Base-by-base conservation (phyloP, 2,888 invertebrate species). In the Rhogogaster chlorosoma region DNA sequence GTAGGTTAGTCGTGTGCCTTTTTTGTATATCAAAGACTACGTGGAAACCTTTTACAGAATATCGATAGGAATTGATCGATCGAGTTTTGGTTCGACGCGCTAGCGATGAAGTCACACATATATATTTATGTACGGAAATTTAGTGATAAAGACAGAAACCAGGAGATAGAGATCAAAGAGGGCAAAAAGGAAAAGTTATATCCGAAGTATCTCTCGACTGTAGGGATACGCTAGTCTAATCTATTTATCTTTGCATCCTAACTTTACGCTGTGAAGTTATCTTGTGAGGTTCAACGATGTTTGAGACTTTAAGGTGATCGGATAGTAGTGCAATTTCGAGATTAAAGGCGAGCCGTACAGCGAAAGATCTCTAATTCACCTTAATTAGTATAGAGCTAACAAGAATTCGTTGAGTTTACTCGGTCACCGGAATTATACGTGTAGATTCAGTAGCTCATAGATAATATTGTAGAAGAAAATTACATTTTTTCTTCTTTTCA, bases 201-300 rank as follows among this genome's bases (percentile, higher is more conserved):
- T 18, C 53, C 32, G 61, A 80, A 80, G 61, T 73, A 42, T 38
- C 12, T 61, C 22, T 38, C 9, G 32, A 12, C n/a, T 15, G 36
- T 22, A 9, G 49, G 38, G 38, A 32, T 12, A 7, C 36, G 36
- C 5, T 80, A 32, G 38, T 38, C 38, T 36, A 61, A 61, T 80
- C 80, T 80, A 26, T 80, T 61, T 57, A 80, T 80, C 80, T 80
- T 61, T 22, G 2, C 80, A 38, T 12, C 61, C 22, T n/a, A 36
- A 49, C 53, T 32, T 53, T 36, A 9, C n/a, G 22, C 38, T 61
- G 10, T 26, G 38, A 80, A 61, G 36, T 80, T 57, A 22, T 61
- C 80, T 80, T 22, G 36, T 22, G 38, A 49, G 80, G 61, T 80
- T 61, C 22, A 38, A 80, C 38, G 80, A 80, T 61, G 80, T 80